Conservation (phyloP, 2,113 vertebrate genomes). For the Lasiurus cinereus region DNA sequence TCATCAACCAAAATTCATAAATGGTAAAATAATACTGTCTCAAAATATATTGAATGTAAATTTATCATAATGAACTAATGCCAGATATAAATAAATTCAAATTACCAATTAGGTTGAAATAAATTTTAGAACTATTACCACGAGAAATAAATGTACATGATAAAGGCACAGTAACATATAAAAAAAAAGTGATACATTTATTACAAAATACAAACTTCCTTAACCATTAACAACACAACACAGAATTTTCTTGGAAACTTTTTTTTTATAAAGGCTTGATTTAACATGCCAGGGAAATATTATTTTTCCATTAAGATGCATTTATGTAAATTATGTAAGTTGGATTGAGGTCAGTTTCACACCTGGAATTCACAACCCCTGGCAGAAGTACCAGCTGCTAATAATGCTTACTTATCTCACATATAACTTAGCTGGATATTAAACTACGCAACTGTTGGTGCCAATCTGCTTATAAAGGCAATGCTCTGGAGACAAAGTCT, state of each 20-base stretch:
- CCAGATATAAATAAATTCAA: slow-evolving; percentile 67
- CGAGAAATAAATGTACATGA: slow-evolving; percentile 76
- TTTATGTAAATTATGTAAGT: slow-evolving; percentile 81
- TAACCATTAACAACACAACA: slow-evolving; percentile 77
- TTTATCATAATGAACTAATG: slow-evolving; percentile 55
- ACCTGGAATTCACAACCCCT: slow-evolving; percentile 85
- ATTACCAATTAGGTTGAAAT: slow-evolving; percentile 44
- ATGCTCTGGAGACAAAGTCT: slow-evolving; percentile 97
- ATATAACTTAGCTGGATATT: slow-evolving; percentile 75
- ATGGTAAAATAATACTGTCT: slow-evolving; percentile 72
- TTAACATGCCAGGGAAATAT: slow-evolving; percentile 82
- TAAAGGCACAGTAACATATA: slow-evolving; percentile 68
- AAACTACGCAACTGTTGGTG: slow-evolving; percentile 94
- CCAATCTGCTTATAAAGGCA: slow-evolving; percentile 97
- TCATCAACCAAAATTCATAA: slow-evolving; percentile 70
- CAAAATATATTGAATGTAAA: slow-evolving; percentile 65
- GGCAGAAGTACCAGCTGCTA: slow-evolving; percentile 88
- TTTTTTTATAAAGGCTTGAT: slow-evolving; percentile 80
- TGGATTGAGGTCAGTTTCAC: slow-evolving; percentile 85
- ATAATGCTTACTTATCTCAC: slow-evolving; percentile 84
- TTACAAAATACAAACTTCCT: slow-evolving; percentile 73
- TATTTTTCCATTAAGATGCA: slow-evolving; percentile 82
- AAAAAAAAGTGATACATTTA: slow-evolving; percentile 65
- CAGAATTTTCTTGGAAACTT: slow-evolving; percentile 80
- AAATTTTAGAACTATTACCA: slow-evolving; percentile 63